Evolutionary conservation across 2,113 vertebrate species (phyloP).

Genomic region (Penelope pileata): DNA sequence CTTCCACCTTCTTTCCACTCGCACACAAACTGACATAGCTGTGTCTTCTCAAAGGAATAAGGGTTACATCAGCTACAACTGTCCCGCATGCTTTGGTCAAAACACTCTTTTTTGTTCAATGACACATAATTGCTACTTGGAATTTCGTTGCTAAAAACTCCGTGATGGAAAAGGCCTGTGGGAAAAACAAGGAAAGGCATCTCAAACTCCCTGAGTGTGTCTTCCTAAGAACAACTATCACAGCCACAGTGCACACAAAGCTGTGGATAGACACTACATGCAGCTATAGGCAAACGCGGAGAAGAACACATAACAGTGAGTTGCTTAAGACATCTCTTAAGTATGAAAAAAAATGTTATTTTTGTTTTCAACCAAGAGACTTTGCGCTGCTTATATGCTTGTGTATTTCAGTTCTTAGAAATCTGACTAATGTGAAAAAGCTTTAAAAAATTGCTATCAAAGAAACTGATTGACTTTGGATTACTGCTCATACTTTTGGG

Average conservation of each 20-base stretch:
- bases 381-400: not conserved
- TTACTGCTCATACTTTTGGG: not conserved
- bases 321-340: not conserved
- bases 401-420: not conserved
- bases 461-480: not conserved
- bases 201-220: not conserved
- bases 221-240: not conserved
- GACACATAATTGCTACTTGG: not conserved
- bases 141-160: not conserved
- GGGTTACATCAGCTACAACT: not conserved
- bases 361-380: not conserved
- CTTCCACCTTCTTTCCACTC: not conserved
- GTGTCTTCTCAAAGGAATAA: not conserved
- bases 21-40: not conserved
- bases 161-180: not conserved
- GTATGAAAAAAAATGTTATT: not conserved
- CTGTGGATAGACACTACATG: fast-evolving
- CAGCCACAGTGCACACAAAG: not conserved
- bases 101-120: not conserved
- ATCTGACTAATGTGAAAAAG: not conserved
- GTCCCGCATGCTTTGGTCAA: not conserved
- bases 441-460: not conserved
- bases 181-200: not conserved
- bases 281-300: not conserved
- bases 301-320: not conserved